Percentiles rank a stretch among this genome's conserved stretches.
Evolutionary conservation across 2,797 vertebrate genomes (phyloP).

Genomic region (Parambassis ranga): DNA sequence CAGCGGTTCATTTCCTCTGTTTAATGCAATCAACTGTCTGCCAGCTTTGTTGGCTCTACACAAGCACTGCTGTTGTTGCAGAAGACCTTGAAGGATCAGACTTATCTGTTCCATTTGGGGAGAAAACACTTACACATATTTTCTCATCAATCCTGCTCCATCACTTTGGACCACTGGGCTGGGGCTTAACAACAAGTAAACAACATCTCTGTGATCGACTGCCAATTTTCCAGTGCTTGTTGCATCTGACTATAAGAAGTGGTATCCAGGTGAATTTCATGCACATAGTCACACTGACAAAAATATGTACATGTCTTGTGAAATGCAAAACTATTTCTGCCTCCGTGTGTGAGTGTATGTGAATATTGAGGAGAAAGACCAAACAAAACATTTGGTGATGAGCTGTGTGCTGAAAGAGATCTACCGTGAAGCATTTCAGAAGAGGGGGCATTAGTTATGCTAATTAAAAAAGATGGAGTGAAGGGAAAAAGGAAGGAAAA

Average conservation of each 20-base stretch:
- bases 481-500: constrained; percentile 46
- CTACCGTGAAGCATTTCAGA: constrained; percentile 37
- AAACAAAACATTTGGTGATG: constrained; percentile 38
- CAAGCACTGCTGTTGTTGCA: background rate
- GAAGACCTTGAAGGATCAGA: constrained; percentile 26
- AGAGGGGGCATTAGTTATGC: constrained; percentile 61
- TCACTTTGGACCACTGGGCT: background rate
- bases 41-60: constrained; percentile 18
- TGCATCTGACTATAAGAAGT: background rate
- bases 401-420: constrained; percentile 41
- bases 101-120: constrained; percentile 10
- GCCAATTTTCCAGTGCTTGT: background rate
- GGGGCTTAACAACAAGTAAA: background rate
- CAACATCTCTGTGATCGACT: background rate
- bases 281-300: background rate
- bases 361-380: constrained; percentile 19
- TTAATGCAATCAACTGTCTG: constrained; percentile 45
- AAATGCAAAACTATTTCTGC: constrained; percentile 3
- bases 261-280: background rate
- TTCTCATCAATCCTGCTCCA: background rate
- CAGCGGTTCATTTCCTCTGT: constrained; percentile 7
- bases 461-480: constrained; percentile 62
- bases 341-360: constrained; percentile 8
- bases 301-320: background rate
- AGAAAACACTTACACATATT: constrained; percentile 6